Conservation (phyloP, 2,888 invertebrate genomes). For the Microplitis manilae region DNA sequence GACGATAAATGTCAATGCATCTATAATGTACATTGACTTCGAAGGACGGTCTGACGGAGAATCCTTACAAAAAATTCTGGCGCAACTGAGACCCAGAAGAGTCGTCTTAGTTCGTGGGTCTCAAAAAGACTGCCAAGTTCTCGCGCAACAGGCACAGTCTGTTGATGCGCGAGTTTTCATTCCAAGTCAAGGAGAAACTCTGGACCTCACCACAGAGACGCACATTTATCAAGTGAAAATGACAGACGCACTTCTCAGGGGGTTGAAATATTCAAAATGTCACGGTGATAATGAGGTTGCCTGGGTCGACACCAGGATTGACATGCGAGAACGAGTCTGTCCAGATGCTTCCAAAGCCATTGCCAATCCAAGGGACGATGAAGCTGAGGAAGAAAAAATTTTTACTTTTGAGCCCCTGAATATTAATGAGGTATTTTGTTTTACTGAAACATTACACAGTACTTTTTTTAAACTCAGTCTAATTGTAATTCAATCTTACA, state of each 20-base stretch:
- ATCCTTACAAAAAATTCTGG: conserved; percentile 80
- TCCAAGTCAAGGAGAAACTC: conserved; percentile 85
- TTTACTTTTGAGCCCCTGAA: conserved; percentile 80
- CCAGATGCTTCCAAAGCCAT: conserved; percentile 78
- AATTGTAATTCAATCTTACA: conserved; percentile 51
- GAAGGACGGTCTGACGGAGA: conserved; percentile 94
- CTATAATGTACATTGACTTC: conserved; percentile 95
- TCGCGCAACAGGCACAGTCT: conserved; percentile 80
- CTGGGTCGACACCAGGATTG: conserved; percentile 90
- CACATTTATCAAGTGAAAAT: conserved; percentile 97
- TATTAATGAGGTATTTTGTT: conserved; percentile 68
- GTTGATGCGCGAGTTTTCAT: conserved; percentile 85
- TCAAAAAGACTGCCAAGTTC: conserved; percentile 78
- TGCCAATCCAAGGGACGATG: conserved; percentile 74
- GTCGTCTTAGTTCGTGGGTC: conserved; percentile 84
- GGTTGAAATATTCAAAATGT: conserved; percentile 87
- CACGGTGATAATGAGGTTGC: conserved; percentile 94
- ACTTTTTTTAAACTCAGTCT: no score
- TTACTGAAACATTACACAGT: neutral
- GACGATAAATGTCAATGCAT: conserved; percentile 85
- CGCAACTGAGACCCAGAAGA: conserved; percentile 78
- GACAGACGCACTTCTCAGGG: conserved; percentile 91
- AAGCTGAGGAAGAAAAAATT: conserved; percentile 76
- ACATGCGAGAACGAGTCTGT: conserved; percentile 72
- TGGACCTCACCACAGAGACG: conserved; percentile 98